Evolutionary conservation across 2,797 vertebrate species (phyloP).

Genomic region (Pangasius djambal): DNA sequence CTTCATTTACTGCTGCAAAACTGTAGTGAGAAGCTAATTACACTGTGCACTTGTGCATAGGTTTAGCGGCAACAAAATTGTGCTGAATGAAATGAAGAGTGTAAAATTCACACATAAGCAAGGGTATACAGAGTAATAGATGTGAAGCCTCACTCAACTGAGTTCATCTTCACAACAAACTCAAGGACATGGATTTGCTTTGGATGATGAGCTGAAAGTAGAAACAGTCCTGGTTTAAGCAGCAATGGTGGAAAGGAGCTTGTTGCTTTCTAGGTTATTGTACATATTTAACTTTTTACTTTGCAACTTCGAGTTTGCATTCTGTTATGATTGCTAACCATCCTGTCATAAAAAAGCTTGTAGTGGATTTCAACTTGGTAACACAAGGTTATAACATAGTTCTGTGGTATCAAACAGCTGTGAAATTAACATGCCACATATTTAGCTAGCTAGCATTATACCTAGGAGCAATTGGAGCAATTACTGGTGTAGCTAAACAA

Average conservation of each 20-base stretch:
- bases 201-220: slow-evolving; percentile 3
- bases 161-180: background rate
- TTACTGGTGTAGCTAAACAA: background rate
- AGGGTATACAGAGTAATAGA: background rate
- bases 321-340: background rate
- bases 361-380: background rate
- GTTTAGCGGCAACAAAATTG: slow-evolving; percentile 8
- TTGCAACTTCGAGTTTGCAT: background rate
- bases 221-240: background rate
- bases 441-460: background rate
- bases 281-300: background rate
- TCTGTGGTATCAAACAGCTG: background rate
- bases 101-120: slow-evolving; percentile 1
- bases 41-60: slow-evolving; percentile 10
- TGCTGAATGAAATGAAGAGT: slow-evolving; percentile 9
- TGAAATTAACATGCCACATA: background rate
- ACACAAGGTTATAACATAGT: background rate
- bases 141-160: slow-evolving; percentile 2
- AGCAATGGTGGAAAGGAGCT: background rate
- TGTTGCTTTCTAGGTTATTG: background rate
- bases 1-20: slow-evolving; percentile 26
- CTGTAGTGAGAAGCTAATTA: slow-evolving; percentile 16
- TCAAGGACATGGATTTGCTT: slow-evolving; percentile 12
- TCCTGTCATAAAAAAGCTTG: background rate
- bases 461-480: background rate